Evolutionary conservation across 1,140 invertebrate species (phyloP).

Genomic region (Pomacea maculata): DNA sequence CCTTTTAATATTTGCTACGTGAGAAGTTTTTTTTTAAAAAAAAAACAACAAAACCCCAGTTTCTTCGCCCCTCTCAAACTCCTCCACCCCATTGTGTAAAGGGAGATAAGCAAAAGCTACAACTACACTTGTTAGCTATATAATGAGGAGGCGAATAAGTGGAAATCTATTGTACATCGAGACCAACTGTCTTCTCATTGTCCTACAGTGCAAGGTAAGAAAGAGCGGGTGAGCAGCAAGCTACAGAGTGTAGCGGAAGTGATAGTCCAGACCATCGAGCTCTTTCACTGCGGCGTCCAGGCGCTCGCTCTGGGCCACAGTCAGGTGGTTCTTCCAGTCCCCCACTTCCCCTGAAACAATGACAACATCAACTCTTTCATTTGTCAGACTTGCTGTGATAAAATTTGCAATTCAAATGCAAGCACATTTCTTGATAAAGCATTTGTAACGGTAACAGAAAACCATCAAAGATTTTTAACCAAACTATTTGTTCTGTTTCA

Average conservation of each 20-base stretch:
- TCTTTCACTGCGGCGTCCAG: slow-evolving; percentile 57
- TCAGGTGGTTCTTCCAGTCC: slow-evolving; percentile 68
- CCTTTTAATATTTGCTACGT: too few species aligned
- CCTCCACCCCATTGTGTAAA: too few species aligned
- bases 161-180: neutral
- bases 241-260: slow-evolving; percentile 2
- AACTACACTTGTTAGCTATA: too few species aligned
- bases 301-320: slow-evolving; percentile 53
- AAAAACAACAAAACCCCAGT: too few species aligned
- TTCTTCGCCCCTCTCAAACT: too few species aligned
- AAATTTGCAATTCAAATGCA: neutral
- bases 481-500: neutral
- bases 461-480: neutral
- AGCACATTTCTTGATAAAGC: neutral
- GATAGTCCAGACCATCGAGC: slow-evolving; percentile 30
- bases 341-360: slow-evolving; percentile 58
- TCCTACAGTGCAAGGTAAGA: neutral
- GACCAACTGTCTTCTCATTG: neutral
- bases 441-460: neutral
- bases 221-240: neutral
- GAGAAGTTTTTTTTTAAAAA: too few species aligned
- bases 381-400: neutral
- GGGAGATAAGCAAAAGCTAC: too few species aligned
- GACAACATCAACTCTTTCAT: too few species aligned
- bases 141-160: neutral